Evolutionary conservation across 2,797 vertebrate genomes (phyloP).

Genomic region (Macroramphosus scolopax): DNA sequence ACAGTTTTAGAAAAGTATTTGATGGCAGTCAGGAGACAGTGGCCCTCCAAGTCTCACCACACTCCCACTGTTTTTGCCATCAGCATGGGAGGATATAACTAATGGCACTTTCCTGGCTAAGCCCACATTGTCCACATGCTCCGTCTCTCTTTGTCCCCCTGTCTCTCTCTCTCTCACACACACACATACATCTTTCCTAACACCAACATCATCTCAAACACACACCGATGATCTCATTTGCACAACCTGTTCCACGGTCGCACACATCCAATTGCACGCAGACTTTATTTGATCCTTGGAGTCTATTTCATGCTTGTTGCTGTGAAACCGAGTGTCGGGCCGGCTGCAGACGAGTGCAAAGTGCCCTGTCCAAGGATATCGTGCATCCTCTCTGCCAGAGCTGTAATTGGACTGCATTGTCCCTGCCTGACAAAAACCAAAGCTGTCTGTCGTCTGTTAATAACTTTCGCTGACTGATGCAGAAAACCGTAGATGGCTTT

Average conservation of each 20-base stretch:
- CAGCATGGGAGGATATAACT: constrained; percentile 46
- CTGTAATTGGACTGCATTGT: constrained; percentile 58
- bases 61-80: constrained; percentile 68
- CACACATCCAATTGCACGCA: constrained; percentile 46
- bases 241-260: constrained; percentile 45
- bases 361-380: constrained; percentile 40
- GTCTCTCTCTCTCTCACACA: constrained; percentile 5
- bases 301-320: constrained; percentile 69
- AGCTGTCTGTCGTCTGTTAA: constrained; percentile 30
- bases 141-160: constrained; percentile 17
- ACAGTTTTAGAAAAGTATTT: constrained; percentile 38
- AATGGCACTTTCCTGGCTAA: constrained; percentile 57
- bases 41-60: constrained; percentile 57
- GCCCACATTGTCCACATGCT: constrained; percentile 31
- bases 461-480: constrained; percentile 24
- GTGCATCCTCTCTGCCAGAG: constrained; percentile 37
- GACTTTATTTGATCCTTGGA: constrained; percentile 57
- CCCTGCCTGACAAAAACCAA: constrained; percentile 42
- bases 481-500: constrained; percentile 28
- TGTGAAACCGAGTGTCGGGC: constrained; percentile 62
- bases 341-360: constrained; percentile 35
- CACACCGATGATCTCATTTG: constrained; percentile 54
- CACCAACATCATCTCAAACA: constrained; percentile 31
- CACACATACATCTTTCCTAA: constrained; percentile 7
- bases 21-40: constrained; percentile 58